Evolutionary conservation across 2,888 invertebrate genomes (phyloP), one percentile per base, ranked within the genome.

Genomic region (Chloroclysta siterata): DNA sequence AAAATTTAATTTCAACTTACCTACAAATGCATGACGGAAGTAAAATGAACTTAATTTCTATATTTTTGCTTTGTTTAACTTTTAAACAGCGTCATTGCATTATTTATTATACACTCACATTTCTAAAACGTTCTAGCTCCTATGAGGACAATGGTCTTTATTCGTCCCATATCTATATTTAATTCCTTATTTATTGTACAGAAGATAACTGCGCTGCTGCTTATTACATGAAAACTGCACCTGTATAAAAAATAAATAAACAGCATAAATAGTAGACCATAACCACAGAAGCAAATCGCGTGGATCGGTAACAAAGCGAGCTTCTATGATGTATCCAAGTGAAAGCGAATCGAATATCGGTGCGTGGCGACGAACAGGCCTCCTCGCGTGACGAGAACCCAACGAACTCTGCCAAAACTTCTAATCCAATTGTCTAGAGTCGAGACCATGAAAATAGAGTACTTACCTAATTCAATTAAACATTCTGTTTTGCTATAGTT

Each of bases 341-440:
- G 61, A 61, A 61, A 61, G 61, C 52, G 51, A 55, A 55, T 61
- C 55, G 67, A 75, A 80, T 79, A 74, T 71, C 72, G 66, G 66
- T 76, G 74, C 75, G 73, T 73, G 71, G 73, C 74, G 72, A 44
- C 68, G 63, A n/a, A n/a, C n/a, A n/a, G 72, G 69, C 65, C 72
- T 73, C 66, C 70, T 78, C 78, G 80, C 82, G 81, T 85, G 82
- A 71, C 70, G 72, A 72, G 81, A 87, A 83, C 73, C 51, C 83
- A 80, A 81, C 80, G 76, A 88, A 86, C 81, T 80, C 66, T 78
- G 73, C 84, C 83, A 75, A 88, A 87, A 87, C 74, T 84, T 80
- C 67, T 84, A 87, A 89, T 88, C 89, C 88, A 87, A 89, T 90
- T 89, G 75, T 78, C 56, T 66, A 60, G 17, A 63, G 69, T 63